Percentiles rank a stretch among this genome's conserved stretches.
Conservation (phyloP, 1,140 invertebrate species). For the Drosophila bocqueti region DNA sequence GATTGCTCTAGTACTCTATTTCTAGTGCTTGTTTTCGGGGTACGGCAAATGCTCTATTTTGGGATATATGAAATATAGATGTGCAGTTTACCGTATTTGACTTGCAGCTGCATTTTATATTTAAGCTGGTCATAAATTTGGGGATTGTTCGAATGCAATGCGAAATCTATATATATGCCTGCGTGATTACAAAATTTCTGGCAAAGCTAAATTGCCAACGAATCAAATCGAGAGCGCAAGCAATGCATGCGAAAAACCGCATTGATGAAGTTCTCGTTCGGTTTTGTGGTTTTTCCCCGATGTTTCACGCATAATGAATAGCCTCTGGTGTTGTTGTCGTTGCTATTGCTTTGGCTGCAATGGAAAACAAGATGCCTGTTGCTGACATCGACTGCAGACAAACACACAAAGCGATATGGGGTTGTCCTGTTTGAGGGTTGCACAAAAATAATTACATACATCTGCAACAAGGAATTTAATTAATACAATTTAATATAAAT, state of each 20-base stretch:
- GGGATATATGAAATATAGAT: constrained; percentile 26
- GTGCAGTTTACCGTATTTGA: constrained; percentile 19
- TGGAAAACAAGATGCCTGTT: constrained; percentile 59
- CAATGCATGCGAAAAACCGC: constrained; percentile 44
- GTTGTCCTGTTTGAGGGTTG: background rate
- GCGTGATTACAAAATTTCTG: constrained; percentile 39
- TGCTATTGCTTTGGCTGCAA: constrained; percentile 12
- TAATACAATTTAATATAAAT: no score
- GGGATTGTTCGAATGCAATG: constrained; percentile 15
- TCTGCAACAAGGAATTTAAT: background rate
- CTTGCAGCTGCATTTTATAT: constrained; percentile 29
- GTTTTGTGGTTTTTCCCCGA: constrained; percentile 40
- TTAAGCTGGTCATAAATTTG: constrained; percentile 31
- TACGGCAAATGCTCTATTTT: background rate
- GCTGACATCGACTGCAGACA: constrained; percentile 46
- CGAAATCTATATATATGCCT: constrained; percentile 18
- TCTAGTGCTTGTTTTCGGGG: background rate
- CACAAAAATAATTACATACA: background rate
- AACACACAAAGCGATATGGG: background rate
- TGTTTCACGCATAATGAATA: constrained; percentile 62
- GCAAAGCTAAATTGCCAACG: constrained; percentile 28
- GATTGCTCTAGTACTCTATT: constrained; percentile 29
- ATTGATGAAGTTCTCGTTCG: constrained; percentile 56
- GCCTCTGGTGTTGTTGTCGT: constrained; percentile 12
- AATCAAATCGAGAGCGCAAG: constrained; percentile 39